A percentile compares a stretch with the other conserved stretches of the same genome.
phyloP scores from a whole-genome alignment of 2,113 vertebrate species.

The Ginglymostoma cirratum region DNA sequence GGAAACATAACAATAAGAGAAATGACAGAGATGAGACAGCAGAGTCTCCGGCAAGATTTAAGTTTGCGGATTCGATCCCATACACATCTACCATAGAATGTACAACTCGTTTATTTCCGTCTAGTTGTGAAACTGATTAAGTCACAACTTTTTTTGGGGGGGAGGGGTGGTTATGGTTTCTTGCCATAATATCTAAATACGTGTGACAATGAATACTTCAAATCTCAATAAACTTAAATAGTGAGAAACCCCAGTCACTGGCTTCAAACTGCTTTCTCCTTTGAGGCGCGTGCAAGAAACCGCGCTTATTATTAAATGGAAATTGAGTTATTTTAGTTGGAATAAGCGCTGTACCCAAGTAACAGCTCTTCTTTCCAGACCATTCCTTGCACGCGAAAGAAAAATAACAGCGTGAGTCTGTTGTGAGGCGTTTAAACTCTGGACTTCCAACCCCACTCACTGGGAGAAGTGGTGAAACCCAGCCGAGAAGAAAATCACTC shows the following conservation, averaged over 20 bases:
- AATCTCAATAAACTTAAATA: background rate
- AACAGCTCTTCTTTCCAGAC: background rate
- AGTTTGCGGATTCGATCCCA: background rate
- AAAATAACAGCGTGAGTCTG: background rate
- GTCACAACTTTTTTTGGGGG: background rate
- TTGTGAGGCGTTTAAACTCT: background rate
- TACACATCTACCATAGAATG: background rate
- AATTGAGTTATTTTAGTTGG: background rate
- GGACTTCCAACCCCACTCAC: background rate
- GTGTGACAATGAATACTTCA: too few relatives aligned
- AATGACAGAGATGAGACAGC: background rate
- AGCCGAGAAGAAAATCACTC: background rate
- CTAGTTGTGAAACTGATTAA: background rate
- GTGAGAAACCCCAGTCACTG: background rate
- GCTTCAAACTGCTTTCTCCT: background rate
- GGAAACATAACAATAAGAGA: background rate
- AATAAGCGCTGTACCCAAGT: background rate
- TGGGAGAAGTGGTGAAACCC: background rate
- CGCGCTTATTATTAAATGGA: background rate
- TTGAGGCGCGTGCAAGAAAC: too few relatives aligned
- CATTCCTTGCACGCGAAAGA: background rate
- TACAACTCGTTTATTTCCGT: background rate
- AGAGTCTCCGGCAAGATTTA: background rate
- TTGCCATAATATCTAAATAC: background rate
- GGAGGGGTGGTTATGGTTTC: background rate